phyloP scores from a whole-genome alignment of 2,113 vertebrate species.

The Prunella fulvescens region DNA sequence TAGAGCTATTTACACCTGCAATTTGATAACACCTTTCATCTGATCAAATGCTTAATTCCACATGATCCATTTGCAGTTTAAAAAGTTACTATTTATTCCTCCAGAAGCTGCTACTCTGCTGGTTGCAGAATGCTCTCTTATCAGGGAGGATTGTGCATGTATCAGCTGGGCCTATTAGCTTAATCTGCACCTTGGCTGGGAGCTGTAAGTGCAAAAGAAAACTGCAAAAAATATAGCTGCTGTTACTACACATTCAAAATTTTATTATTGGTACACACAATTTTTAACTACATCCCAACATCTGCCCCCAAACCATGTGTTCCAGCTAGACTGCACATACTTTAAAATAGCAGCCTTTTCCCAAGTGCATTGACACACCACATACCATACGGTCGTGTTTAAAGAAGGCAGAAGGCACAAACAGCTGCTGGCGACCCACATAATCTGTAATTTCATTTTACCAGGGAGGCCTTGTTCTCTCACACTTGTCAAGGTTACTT shows the following conservation, averaged over 20 bases:
- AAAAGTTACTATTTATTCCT: background rate
- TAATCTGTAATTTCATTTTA: background rate
- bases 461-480: background rate
- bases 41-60: background rate
- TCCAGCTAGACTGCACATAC: background rate
- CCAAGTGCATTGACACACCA: background rate
- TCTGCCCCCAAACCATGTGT: constrained; percentile 30
- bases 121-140: background rate
- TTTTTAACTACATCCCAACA: constrained; percentile 8
- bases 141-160: background rate
- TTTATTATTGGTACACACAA: background rate
- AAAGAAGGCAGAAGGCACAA: constrained; percentile 13
- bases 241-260: background rate
- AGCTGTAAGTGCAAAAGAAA: background rate
- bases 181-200: background rate
- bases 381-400: background rate
- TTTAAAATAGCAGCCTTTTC: background rate
- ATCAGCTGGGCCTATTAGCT: background rate
- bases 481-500: background rate
- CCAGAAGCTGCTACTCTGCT: background rate
- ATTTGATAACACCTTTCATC: background rate
- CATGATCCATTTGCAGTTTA: background rate
- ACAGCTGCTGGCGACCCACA: background rate
- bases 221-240: background rate
- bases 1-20: background rate